These are phyloP conservation scores for Aurelia coerulea DNA, from an alignment of 30 jellyfish, hydroid and myxozoan species.

Conservation along the genomic window DNA sequence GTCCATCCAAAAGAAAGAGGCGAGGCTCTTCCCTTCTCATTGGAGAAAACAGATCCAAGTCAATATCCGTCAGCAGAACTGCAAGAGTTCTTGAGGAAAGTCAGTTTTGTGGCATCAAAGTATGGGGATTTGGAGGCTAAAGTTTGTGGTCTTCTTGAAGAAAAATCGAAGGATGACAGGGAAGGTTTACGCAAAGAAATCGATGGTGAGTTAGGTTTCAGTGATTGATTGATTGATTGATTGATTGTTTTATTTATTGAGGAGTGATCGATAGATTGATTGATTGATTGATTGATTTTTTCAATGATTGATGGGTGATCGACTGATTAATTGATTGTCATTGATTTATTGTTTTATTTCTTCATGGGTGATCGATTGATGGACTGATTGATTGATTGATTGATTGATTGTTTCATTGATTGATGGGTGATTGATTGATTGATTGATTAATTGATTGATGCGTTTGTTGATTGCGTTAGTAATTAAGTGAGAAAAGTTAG, in stretches of 20 bases:
- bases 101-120: background rate
- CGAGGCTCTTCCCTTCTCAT: background rate
- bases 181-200: background rate
- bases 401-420: too few species aligned
- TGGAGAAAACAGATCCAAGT: background rate
- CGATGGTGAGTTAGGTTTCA: too few species aligned
- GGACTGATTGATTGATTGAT: too few species aligned
- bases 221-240: background rate
- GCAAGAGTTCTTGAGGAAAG: slow-evolving; percentile 18
- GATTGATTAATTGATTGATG: too few species aligned
- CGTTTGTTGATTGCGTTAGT: too few species aligned
- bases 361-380: too few species aligned
- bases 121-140: slow-evolving; percentile 18
- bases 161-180: background rate
- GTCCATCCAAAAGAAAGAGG: too few species aligned
- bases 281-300: background rate
- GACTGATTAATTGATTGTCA: too few species aligned
- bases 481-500: too few species aligned
- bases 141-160: background rate
- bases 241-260: background rate
- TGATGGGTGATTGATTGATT: too few species aligned
- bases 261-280: background rate
- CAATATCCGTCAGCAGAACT: slow-evolving; percentile 33
- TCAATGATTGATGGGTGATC: too few species aligned
- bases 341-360: too few species aligned